Evolutionary conservation across 2,888 invertebrate genomes (phyloP).

Genomic region (Dinocampus coccinellae): DNA sequence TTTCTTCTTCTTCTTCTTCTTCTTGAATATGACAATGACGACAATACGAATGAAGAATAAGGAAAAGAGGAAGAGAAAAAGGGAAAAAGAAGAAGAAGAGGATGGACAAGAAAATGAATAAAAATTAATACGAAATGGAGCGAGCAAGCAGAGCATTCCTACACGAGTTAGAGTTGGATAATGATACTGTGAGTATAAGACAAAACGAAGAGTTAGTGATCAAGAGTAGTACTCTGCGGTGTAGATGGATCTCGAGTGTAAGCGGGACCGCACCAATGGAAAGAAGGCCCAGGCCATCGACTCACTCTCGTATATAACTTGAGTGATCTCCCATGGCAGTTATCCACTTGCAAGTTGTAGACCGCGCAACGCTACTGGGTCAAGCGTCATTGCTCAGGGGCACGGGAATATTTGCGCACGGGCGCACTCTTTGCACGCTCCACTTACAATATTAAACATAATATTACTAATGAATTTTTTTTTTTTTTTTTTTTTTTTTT

Average conservation of each 20-base stretch:
- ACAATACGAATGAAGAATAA: constrained; percentile 25
- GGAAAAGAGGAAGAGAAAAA: constrained; percentile 23
- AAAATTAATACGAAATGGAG: constrained; percentile 27
- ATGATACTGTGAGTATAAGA: constrained; percentile 56
- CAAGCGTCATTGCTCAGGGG: constrained; percentile 58
- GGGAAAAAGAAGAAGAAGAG: constrained; percentile 12
- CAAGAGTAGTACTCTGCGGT: constrained; percentile 31
- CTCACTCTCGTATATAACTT: constrained; percentile 42
- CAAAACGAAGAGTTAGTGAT: constrained; percentile 37
- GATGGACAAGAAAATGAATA: too few species aligned
- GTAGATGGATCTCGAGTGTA: not conserved
- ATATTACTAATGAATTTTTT: not conserved
- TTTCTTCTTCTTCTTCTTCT: too few species aligned
- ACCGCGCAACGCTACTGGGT: constrained; percentile 59
- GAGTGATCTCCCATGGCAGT: constrained; percentile 58
- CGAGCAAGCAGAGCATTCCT: constrained; percentile 53
- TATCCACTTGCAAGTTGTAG: constrained; percentile 61
- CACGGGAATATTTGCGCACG: constrained; percentile 52
- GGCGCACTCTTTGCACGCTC: constrained; percentile 31
- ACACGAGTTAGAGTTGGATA: constrained; percentile 54
- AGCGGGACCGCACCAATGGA: constrained; percentile 26
- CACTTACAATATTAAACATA: not conserved
- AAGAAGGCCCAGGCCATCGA: constrained; percentile 38
- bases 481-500: not conserved
- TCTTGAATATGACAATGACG: too few species aligned